Evolutionary conservation across 2,888 invertebrate species (phyloP).

Genomic region (Holacanthella duospinosa): DNA sequence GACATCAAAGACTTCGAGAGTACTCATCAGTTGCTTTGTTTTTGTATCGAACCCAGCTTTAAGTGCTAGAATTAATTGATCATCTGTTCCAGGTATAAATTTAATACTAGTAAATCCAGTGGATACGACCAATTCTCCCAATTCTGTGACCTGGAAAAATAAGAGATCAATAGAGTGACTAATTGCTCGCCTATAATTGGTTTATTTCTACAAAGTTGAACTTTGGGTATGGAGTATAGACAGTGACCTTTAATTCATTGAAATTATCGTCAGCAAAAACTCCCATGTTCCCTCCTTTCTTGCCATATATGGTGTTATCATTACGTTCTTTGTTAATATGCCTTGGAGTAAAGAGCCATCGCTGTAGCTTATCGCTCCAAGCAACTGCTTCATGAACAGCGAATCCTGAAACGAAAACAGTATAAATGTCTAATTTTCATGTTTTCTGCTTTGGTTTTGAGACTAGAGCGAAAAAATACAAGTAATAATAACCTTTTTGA

Average conservation of each 20-base stretch:
- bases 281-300: conserved; percentile 74
- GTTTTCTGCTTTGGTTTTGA: too few relatives aligned
- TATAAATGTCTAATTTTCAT: too few relatives aligned
- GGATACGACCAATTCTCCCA: conserved; percentile 55
- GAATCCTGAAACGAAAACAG: conserved; percentile 54
- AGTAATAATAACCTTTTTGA: not conserved
- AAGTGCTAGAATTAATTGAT: conserved; percentile 77
- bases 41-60: conserved; percentile 51
- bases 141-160: not conserved
- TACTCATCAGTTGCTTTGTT: not conserved
- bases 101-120: conserved; percentile 95
- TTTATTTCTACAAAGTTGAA: not conserved
- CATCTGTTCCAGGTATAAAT: conserved; percentile 81
- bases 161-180: not conserved
- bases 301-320: conserved; percentile 80
- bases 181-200: not conserved
- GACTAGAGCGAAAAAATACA: too few relatives aligned
- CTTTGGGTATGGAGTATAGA: not conserved
- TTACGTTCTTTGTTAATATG: conserved; percentile 74
- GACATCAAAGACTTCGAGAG: not conserved
- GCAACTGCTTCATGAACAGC: conserved; percentile 91
- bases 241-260: conserved; percentile 52
- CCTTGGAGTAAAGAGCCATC: conserved; percentile 89
- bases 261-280: conserved; percentile 70
- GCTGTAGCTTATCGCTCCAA: conserved; percentile 73